Evolutionary conservation across 2,888 invertebrate species (phyloP), one percentile per base, ranked within the genome.

Genomic region (Drosophila stalkeri): DNA sequence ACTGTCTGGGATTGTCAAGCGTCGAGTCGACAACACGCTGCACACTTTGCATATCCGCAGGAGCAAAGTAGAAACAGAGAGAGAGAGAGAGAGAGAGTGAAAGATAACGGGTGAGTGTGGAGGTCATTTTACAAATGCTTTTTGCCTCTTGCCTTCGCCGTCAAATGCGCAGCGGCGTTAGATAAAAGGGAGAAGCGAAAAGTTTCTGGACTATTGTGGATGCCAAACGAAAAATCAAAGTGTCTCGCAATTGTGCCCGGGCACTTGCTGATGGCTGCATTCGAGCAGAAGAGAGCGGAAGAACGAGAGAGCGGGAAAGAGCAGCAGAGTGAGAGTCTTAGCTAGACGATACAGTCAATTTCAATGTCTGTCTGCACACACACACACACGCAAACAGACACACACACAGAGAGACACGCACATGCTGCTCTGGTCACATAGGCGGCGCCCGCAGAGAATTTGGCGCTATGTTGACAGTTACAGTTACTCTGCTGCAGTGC

Each of bases 1-100:
- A 89, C 89, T 85, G 89, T 89, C 85, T 85, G 84, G 73, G 73
- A 75, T 80, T 82, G 81, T 81, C 83, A 77, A 80, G 81, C 81
- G 77, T 54, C 77, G 77, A 79, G 75, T 74, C 75, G 82, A 80
- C 77, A 82, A 78, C 84, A 86, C 81, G 61, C 74, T 77, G 77
- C 70, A 83, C 81, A 79, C 75, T 85, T 83, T 85, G 85, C 85
- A 85, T 85, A 85, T 89, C 89, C 85, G 81, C 0, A 18, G 65
- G 4, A 47, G n/a, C 35, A 44, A 52, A 4, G 5, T 20, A 8
- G 52, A 35, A 2, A 14, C 16, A 11, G 6, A 47, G 18, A 14
- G 35, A 0, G 35, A 20, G 4, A 14, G 14, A 16, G 20, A 11
- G 27, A 0, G n/a, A 9, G 14, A 14, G 37, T 9, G 27, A 27